These are phyloP conservation scores for Prosapia bicincta DNA, from an alignment of 2,888 invertebrate species.

Conservation along the genomic window DNA sequence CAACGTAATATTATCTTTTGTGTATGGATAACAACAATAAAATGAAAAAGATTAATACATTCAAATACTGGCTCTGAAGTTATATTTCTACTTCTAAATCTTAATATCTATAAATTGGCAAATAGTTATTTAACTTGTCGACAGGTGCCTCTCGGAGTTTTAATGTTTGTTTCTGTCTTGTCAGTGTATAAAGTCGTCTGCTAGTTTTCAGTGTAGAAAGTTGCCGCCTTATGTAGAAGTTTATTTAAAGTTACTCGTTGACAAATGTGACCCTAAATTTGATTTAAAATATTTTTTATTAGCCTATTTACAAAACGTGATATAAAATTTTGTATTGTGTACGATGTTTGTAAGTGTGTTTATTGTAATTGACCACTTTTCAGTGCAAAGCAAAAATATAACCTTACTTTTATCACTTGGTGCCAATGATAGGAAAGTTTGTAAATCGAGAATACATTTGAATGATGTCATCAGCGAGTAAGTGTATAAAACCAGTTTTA, in stretches of 20 bases:
- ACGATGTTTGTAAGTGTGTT: neutral
- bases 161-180: neutral
- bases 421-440: neutral
- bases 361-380: neutral
- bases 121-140: neutral
- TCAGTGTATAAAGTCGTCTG: conserved; percentile 2
- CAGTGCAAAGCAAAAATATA: neutral
- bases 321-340: neutral
- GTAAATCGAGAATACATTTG: neutral
- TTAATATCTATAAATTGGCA: neutral
- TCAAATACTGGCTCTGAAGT: too few relatives aligned
- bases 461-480: neutral
- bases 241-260: neutral
- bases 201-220: conserved; percentile 2
- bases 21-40: too few relatives aligned
- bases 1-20: too few relatives aligned
- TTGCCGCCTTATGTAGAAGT: conserved; percentile 2
- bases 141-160: neutral
- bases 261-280: neutral
- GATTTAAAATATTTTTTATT: neutral
- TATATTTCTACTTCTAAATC: neutral
- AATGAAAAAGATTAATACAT: too few relatives aligned
- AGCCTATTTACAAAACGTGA: neutral
- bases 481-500: neutral
- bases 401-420: conserved; percentile 2